Percentiles rank a stretch among this genome's conserved stretches.
These are phyloP conservation scores for Thamnophis elegans DNA, from an alignment of 2,797 vertebrate species.

Conservation along the genomic window DNA sequence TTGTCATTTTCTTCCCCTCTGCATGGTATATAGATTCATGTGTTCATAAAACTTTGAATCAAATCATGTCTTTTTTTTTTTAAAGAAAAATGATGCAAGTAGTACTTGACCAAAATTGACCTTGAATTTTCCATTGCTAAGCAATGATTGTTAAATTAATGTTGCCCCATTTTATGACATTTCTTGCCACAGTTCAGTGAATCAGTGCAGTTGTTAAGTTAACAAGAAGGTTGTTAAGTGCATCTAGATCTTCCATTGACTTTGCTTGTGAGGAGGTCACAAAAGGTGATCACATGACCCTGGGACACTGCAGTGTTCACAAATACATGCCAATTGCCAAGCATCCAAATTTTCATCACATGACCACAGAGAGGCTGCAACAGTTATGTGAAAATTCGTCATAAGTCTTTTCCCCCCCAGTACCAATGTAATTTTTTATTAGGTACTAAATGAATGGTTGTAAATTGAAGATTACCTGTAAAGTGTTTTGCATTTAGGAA, in stretches of 20 bases:
- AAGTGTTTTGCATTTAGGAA: not conserved
- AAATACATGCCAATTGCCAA: no score
- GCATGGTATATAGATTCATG: not conserved
- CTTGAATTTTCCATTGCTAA: not conserved
- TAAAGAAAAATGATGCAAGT: not conserved
- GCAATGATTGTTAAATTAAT: not conserved
- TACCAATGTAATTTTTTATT: not conserved
- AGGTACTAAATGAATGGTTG: not conserved
- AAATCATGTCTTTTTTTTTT: not conserved
- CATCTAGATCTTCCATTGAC: no score
- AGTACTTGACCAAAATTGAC: not conserved
- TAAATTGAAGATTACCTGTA: not conserved
- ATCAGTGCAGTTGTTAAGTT: no score
- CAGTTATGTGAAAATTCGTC: not conserved
- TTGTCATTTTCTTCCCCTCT: not conserved
- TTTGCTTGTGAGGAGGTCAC: no score
- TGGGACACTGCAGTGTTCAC: no score
- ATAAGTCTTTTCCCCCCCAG: not conserved
- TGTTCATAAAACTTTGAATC: not conserved
- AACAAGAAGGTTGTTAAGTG: no score
- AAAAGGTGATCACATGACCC: no score
- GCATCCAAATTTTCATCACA: no score
- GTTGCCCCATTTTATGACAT: not conserved
- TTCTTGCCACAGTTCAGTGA: no score
- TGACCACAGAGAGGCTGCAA: not conserved